These are phyloP conservation scores for Morelia viridis DNA, from an alignment of 2,797 vertebrate species.

Conservation along the genomic window DNA sequence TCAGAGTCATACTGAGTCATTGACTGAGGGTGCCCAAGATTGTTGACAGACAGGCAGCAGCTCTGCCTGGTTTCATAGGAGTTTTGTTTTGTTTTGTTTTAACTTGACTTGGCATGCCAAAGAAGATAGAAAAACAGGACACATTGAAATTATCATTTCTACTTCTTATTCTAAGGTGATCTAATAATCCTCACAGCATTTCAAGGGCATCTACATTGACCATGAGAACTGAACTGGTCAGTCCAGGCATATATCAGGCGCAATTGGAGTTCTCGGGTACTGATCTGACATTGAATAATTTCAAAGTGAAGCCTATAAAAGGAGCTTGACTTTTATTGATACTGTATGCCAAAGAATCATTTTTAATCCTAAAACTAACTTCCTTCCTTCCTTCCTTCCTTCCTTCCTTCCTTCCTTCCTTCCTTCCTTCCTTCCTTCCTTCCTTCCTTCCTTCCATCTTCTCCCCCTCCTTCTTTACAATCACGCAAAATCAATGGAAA, in stretches of 20 bases:
- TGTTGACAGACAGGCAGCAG: too few relatives aligned
- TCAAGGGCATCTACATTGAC: fast-evolving
- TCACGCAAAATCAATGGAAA: slow-evolving; percentile 64
- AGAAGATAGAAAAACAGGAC: background rate
- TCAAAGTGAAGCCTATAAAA: background rate
- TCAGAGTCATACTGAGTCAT: too few relatives aligned
- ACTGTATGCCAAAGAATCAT: slow-evolving; percentile 36
- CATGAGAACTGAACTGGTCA: background rate
- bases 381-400: slow-evolving; percentile 42
- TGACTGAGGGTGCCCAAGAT: too few relatives aligned
- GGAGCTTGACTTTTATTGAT: slow-evolving; percentile 41
- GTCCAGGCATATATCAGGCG: background rate
- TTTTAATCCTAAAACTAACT: slow-evolving; percentile 56
- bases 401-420: slow-evolving; percentile 14
- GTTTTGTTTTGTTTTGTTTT: background rate
- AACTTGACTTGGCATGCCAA: background rate
- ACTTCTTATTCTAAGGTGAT: fast-evolving
- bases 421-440: slow-evolving; percentile 20
- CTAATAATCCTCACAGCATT: fast-evolving
- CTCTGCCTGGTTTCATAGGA: background rate
- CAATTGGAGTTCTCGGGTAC: background rate
- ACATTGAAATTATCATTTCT: background rate
- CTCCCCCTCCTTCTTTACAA: slow-evolving; percentile 45
- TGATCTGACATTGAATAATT: background rate
- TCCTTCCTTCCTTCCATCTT: slow-evolving; percentile 17